A percentile compares a stretch with the other conserved stretches of the same genome.
These are phyloP conservation scores for Myiagra hebetior DNA, from an alignment of 2,113 vertebrate genomes.

Conservation along the genomic window DNA sequence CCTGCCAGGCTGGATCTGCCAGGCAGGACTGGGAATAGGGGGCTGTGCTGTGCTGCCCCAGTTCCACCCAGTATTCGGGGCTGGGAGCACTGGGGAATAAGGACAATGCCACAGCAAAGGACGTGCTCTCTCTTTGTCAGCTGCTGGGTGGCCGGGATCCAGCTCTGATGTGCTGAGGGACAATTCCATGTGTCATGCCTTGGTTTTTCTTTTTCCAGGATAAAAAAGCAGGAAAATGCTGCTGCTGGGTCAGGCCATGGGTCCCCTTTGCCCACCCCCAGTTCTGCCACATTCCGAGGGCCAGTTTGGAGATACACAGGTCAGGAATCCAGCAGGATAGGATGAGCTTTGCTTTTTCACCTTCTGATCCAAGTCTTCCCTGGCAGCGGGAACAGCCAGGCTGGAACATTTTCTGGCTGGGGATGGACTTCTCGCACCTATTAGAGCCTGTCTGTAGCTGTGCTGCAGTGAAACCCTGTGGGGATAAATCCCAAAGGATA, in stretches of 20 bases:
- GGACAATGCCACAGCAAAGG: background rate
- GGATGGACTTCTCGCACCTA: background rate
- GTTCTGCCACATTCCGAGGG: background rate
- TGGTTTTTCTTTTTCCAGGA: background rate
- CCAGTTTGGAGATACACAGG: background rate
- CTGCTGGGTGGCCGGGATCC: background rate
- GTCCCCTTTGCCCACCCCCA: background rate
- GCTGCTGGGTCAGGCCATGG: background rate
- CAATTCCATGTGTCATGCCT: accelerated
- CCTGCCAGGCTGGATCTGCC: background rate
- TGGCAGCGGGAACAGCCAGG: background rate
- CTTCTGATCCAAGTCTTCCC: background rate
- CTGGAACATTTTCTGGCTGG: background rate
- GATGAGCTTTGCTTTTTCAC: background rate
- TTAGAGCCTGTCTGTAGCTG: background rate
- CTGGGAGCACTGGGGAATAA: background rate
- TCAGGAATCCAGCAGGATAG: background rate
- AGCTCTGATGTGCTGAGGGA: background rate
- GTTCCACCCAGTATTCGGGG: background rate
- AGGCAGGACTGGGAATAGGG: background rate
- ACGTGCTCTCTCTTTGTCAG: background rate
- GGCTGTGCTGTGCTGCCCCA: background rate
- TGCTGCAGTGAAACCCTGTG: background rate
- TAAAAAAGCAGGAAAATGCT: background rate
- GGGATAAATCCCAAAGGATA: background rate